Evolutionary conservation across 2,113 vertebrate species (phyloP).

Genomic region (Coturnix japonica): DNA sequence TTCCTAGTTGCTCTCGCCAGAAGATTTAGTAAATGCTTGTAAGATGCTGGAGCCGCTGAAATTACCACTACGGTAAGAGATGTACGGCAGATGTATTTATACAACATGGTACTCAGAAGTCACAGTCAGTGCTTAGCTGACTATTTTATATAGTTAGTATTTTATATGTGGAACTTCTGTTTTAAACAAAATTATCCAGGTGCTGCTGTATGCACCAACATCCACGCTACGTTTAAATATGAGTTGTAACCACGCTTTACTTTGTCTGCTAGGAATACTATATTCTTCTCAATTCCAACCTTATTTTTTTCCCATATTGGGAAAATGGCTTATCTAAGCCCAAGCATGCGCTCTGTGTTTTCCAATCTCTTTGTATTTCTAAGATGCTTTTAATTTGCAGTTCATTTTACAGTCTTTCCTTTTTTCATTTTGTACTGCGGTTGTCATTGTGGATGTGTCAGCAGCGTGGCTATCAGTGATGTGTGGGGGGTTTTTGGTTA

Average conservation of each 20-base stretch:
- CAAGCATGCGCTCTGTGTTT: not conserved
- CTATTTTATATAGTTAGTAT: not conserved
- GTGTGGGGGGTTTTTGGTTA: not conserved
- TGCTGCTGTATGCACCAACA: not conserved
- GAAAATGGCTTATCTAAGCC: not conserved
- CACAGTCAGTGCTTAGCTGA: not conserved
- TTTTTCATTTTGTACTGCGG: not conserved
- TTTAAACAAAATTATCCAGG: not conserved
- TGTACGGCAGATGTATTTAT: not conserved
- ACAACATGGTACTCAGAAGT: not conserved
- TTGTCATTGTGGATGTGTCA: not conserved
- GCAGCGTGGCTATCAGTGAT: not conserved
- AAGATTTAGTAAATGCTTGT: slow-evolving; percentile 95
- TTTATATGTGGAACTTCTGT: not conserved
- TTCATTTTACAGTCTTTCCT: not conserved
- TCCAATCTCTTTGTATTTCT: not conserved
- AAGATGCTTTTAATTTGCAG: not conserved
- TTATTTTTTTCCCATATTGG: not conserved
- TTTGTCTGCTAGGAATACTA: not conserved
- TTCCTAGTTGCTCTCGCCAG: slow-evolving; percentile 84
- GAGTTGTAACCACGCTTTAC: not conserved
- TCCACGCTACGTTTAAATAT: not conserved
- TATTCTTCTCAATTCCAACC: not conserved
- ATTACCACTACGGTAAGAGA: slow-evolving; percentile 88
- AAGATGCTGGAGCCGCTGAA: slow-evolving; percentile 94